A percentile compares a stretch with the other conserved stretches of the same genome.
Conservation (phyloP, 1,140 invertebrate genomes). For the Drosophila oshimai region DNA sequence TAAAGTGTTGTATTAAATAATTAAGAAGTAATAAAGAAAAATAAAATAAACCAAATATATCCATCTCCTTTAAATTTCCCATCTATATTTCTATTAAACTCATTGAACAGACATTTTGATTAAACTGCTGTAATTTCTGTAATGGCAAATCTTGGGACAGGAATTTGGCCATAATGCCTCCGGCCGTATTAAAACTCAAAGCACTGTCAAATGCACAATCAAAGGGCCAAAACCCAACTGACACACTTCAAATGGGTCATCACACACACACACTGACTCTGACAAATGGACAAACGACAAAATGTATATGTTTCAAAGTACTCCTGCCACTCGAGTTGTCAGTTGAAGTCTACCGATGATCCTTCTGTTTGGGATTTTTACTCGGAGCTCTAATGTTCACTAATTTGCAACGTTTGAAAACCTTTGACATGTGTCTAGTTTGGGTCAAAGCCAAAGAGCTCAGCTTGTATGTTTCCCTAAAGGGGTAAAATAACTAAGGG, state of each 20-base stretch:
- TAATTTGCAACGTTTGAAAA: conserved; percentile 44
- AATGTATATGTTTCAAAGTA: conserved; percentile 23
- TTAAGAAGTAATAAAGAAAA: not conserved
- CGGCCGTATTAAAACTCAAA: conserved; percentile 16
- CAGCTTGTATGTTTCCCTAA: not conserved
- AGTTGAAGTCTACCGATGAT: conserved; percentile 25
- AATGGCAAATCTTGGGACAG: conserved; percentile 16
- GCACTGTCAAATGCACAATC: conserved; percentile 41
- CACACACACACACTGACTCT: not conserved
- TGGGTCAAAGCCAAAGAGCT: conserved; percentile 28
- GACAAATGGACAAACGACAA: conserved; percentile 2
- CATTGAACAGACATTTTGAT: conserved; percentile 8
- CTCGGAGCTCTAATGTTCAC: conserved; percentile 30
- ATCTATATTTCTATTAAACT: no score
- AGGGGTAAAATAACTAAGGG: not conserved
- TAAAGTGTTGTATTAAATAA: no score
- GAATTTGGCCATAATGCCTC: conserved; percentile 4
- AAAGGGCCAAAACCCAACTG: conserved; percentile 17
- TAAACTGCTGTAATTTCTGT: conserved; percentile 18
- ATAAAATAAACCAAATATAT: no score
- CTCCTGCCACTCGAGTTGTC: conserved; percentile 25
- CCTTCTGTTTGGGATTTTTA: conserved; percentile 29
- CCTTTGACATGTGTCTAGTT: conserved; percentile 52
- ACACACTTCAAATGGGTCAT: conserved; percentile 24
- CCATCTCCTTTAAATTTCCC: no score